A percentile compares a stretch with the other conserved stretches of the same genome.
These are phyloP conservation scores for Druon quercuslanigerum DNA, from an alignment of 1,140 invertebrate species.

Conservation along the genomic window DNA sequence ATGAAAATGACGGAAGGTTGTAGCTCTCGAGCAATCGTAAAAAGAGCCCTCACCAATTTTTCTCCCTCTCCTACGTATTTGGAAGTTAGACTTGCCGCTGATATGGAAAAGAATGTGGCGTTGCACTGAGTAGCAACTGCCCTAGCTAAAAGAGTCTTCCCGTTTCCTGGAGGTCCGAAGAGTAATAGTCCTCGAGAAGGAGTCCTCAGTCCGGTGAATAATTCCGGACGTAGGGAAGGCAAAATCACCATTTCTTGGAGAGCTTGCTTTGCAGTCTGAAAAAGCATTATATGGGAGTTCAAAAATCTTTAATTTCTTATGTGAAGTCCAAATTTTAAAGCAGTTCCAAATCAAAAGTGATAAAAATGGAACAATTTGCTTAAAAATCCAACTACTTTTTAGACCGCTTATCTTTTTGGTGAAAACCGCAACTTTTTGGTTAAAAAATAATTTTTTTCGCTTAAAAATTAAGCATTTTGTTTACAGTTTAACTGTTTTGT, in stretches of 20 bases:
- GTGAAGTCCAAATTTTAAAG: too few relatives aligned
- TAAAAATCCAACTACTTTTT: too few relatives aligned
- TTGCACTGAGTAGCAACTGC: conserved; percentile 94
- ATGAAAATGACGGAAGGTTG: conserved; percentile 97
- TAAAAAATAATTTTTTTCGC: too few relatives aligned
- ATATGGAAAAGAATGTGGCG: conserved; percentile 98
- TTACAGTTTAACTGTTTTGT: too few relatives aligned
- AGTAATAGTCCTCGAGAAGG: conserved; percentile 95
- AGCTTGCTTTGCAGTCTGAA: conserved; percentile 92
- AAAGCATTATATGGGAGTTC: conserved; percentile 43
- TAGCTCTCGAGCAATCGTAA: conserved; percentile 93
- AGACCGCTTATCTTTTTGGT: too few relatives aligned
- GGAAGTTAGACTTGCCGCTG: conserved; percentile 97
- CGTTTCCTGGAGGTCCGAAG: conserved; percentile 97
- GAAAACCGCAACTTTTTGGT: too few relatives aligned
- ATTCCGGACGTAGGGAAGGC: conserved; percentile 94
- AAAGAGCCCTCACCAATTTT: conserved; percentile 96
- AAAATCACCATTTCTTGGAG: conserved; percentile 98
- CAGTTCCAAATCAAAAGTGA: too few relatives aligned
- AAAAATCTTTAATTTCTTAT: too few relatives aligned
- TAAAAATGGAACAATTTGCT: too few relatives aligned
- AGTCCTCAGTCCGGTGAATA: conserved; percentile 92
- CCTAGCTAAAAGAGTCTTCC: conserved; percentile 92
- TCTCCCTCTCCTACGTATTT: conserved; percentile 99
- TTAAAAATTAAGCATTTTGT: too few relatives aligned